Evolutionary conservation across 2,888 invertebrate species (phyloP).

Genomic region (Acanthacorydalis orientalis): DNA sequence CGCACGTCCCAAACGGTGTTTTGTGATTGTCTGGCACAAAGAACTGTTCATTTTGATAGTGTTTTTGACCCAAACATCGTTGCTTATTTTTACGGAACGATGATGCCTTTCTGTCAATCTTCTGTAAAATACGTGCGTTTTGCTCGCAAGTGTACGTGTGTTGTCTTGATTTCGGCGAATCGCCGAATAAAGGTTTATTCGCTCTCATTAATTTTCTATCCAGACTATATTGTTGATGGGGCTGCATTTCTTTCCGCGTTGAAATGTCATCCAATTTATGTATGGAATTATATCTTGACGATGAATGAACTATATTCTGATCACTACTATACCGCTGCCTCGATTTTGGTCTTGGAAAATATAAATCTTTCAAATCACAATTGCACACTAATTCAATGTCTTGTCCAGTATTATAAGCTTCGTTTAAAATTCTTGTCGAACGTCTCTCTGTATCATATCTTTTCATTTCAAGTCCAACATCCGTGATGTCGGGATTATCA

Average conservation of each 20-base stretch:
- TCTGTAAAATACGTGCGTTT: constrained; percentile 28
- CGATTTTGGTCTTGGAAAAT: constrained; percentile 5
- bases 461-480: neutral
- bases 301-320: constrained; percentile 4
- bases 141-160: constrained; percentile 33
- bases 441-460: neutral
- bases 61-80: neutral
- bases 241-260: neutral
- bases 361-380: constrained; percentile 5
- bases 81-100: neutral
- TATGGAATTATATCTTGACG: neutral
- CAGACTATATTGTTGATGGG: constrained; percentile 1
- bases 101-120: constrained; percentile 22
- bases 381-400: constrained; percentile 4
- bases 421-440: no score
- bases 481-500: neutral
- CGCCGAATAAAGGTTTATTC: neutral
- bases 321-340: constrained; percentile 4
- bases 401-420: constrained; percentile 1
- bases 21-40: neutral
- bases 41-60: neutral
- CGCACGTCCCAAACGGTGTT: neutral
- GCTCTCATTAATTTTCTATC: constrained; percentile 2
- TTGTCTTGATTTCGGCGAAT: neutral
- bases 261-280: neutral